phyloP scores from a whole-genome alignment of 35 echinoderm and acorn worm species.

The Acanthaster planci region DNA sequence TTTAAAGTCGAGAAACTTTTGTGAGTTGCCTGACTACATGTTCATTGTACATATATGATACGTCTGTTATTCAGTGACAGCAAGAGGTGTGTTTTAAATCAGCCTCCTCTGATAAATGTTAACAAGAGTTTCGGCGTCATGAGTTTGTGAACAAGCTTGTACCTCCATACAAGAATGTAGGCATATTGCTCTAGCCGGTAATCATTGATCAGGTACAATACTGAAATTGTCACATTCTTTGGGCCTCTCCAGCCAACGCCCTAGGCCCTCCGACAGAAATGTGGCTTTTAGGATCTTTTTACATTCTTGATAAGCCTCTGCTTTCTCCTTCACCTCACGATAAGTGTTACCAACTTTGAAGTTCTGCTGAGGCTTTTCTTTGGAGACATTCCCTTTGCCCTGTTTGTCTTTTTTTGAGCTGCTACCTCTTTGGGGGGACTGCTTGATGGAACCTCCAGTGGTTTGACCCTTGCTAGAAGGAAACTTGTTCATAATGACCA shows the following conservation, averaged over 20 bases:
- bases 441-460: neutral
- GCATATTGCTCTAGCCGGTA: neutral
- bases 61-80: no score
- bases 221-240: slow-evolving; percentile 35
- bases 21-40: no score
- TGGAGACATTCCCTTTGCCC: neutral
- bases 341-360: slow-evolving; percentile 11
- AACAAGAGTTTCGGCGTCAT: no score
- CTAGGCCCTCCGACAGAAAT: slow-evolving; percentile 27
- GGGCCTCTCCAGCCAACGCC: slow-evolving; percentile 25
- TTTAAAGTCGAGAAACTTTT: no score
- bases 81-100: no score
- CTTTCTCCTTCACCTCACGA: neutral
- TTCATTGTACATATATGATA: no score
- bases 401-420: neutral
- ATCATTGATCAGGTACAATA: neutral
- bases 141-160: no score
- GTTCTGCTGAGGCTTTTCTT: neutral
- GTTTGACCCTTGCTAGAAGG: neutral
- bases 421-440: neutral
- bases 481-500: slow-evolving; percentile 12
- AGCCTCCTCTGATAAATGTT: no score
- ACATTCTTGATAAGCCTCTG: slow-evolving; percentile 20
- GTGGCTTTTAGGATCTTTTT: slow-evolving; percentile 25
- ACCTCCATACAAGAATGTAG: no score